Evolutionary conservation across 64 coral and sea anemone genomes (phyloP).

Genomic region (Montipora sp.): DNA sequence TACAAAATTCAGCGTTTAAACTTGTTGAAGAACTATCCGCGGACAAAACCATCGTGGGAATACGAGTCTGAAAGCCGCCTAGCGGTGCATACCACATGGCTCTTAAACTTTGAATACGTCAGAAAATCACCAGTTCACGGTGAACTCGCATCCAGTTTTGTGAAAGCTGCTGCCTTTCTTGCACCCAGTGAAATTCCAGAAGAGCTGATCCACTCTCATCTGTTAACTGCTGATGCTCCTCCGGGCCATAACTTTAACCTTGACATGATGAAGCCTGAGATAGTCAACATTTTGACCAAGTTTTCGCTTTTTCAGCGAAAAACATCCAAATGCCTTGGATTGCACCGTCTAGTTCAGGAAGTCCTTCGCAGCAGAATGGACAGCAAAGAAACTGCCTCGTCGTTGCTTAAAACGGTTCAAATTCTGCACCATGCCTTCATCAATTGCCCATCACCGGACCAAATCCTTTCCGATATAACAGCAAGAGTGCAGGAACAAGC

Average conservation of each 20-base stretch:
- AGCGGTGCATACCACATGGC: conserved; percentile 63
- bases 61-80: conserved; percentile 44
- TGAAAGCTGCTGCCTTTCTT: conserved; percentile 9
- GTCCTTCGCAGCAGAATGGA: conserved; percentile 18
- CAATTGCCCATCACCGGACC: not conserved
- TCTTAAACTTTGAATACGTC: conserved; percentile 65
- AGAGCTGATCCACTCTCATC: conserved; percentile 23
- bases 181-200: conserved; percentile 23
- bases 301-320: conserved; percentile 43
- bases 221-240: not conserved
- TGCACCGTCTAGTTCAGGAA: conserved; percentile 48
- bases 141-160: not conserved
- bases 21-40: not conserved
- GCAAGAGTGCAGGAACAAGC: not conserved
- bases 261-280: not conserved
- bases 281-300: conserved; percentile 14
- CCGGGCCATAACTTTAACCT: not conserved
- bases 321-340: not conserved
- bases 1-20: not conserved
- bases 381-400: not conserved
- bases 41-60: conserved; percentile 9
- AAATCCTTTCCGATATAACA: not conserved
- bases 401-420: not conserved
- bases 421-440: not conserved
- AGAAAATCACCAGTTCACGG: not conserved